phyloP scores from a whole-genome alignment of 2,888 invertebrate species.

The Philonicus albiceps region DNA sequence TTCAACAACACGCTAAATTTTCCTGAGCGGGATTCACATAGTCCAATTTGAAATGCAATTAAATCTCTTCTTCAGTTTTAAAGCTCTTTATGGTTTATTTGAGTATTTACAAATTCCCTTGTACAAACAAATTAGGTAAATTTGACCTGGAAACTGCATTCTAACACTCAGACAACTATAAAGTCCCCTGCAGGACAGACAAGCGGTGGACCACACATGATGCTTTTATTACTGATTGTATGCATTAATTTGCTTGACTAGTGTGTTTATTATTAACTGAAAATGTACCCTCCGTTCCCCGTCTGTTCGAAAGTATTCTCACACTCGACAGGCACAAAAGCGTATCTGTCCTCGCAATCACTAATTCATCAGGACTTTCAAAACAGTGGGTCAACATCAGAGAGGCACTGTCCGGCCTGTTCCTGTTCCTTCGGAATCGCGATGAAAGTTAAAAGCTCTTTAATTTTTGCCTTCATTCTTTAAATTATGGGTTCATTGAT shows the following conservation, averaged over 20 bases:
- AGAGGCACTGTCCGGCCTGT: not conserved
- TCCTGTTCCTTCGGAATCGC: not conserved
- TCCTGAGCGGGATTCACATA: not conserved
- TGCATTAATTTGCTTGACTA: not conserved
- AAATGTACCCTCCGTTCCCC: not conserved
- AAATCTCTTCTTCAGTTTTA: not conserved
- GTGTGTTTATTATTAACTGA: not conserved
- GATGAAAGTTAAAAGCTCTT: not conserved
- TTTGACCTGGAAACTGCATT: not conserved
- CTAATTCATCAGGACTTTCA: not conserved
- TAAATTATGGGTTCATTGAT: not conserved
- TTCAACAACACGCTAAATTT: not conserved
- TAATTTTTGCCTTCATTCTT: not conserved
- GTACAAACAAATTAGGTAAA: not conserved
- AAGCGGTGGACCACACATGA: not conserved
- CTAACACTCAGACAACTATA: not conserved
- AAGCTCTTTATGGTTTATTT: not conserved
- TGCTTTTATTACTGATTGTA: not conserved
- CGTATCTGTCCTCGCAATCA: not conserved
- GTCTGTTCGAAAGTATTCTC: not conserved
- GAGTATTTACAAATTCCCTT: not conserved
- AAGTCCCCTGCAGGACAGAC: not conserved
- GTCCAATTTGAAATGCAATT: not conserved
- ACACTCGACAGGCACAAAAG: not conserved
- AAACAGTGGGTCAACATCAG: not conserved